A percentile compares a stretch with the other conserved stretches of the same genome.
These are phyloP conservation scores for Amblyopsis hoosieri DNA, from an alignment of 2,797 vertebrate species.

Conservation along the genomic window DNA sequence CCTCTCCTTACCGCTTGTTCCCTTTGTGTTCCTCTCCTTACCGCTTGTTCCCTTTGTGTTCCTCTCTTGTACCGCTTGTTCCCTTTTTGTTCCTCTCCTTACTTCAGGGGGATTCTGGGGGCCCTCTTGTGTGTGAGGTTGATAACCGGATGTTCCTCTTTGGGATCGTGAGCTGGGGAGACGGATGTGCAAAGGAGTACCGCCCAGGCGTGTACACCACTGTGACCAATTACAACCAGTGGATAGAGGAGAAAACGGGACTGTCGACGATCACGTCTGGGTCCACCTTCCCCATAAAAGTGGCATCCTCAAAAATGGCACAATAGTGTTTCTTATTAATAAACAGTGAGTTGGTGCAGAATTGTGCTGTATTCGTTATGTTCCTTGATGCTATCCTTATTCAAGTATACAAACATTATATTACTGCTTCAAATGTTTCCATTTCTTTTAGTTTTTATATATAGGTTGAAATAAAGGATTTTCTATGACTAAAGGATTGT, in stretches of 20 bases:
- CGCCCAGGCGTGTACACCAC: constrained; percentile 92
- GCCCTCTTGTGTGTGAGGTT: constrained; percentile 85
- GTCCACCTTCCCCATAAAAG: constrained; percentile 57
- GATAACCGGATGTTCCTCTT: constrained; percentile 77
- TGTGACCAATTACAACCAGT: constrained; percentile 85
- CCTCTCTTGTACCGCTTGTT: no score
- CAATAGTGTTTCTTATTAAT: not conserved
- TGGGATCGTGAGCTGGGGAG: constrained; percentile 94
- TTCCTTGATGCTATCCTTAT: no score
- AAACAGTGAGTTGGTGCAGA: no score
- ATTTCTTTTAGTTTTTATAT: not conserved
- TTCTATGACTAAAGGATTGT: not conserved
- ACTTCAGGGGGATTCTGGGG: constrained; percentile 91
- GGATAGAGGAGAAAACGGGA: constrained; percentile 79
- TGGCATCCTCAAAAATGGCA: constrained; percentile 9
- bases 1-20: not conserved
- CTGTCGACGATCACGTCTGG: constrained; percentile 43
- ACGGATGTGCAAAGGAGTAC: constrained; percentile 78
- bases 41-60: no score
- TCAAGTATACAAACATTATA: not conserved
- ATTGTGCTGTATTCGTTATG: no score
- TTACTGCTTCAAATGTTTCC: not conserved
- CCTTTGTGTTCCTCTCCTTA: no score
- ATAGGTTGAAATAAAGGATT: not conserved
- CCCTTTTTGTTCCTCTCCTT: not conserved